Evolutionary conservation across 1,140 invertebrate species (phyloP).

Genomic region (Elymnias hypermnestra): DNA sequence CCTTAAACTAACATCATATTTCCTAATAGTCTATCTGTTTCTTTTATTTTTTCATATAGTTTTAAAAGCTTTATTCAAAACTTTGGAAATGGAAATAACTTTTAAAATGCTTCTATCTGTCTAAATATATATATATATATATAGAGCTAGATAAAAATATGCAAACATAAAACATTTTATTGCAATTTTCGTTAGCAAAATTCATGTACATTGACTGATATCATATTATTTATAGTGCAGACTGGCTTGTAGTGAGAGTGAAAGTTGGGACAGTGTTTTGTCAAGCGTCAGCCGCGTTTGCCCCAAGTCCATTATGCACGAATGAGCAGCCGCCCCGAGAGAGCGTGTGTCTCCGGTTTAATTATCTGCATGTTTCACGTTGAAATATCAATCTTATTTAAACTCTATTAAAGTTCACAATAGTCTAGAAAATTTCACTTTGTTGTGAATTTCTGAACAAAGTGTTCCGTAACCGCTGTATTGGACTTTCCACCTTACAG

Average conservation of each 20-base stretch:
- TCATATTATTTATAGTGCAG: slow-evolving; percentile 26
- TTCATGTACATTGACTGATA: too few species aligned
- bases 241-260: slow-evolving; percentile 51
- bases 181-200: too few species aligned
- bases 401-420: slow-evolving; percentile 27
- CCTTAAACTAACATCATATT: too few species aligned
- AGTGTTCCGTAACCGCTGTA: slow-evolving; percentile 17
- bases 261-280: slow-evolving; percentile 69
- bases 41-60: too few species aligned
- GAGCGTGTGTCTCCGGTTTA: slow-evolving; percentile 65
- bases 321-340: slow-evolving; percentile 73
- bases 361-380: slow-evolving; percentile 42
- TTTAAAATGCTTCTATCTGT: too few species aligned
- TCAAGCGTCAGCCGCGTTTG: slow-evolving; percentile 65
- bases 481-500: slow-evolving; percentile 26
- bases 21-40: too few species aligned
- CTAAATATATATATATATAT: too few species aligned
- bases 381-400: slow-evolving; percentile 29
- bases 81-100: too few species aligned
- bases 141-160: too few species aligned
- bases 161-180: too few species aligned
- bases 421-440: slow-evolving; percentile 18
- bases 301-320: slow-evolving; percentile 73
- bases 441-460: slow-evolving; percentile 36
- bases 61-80: too few species aligned